Evolutionary conservation across 1,140 invertebrate species (phyloP).

Genomic region (Battus philenor): DNA sequence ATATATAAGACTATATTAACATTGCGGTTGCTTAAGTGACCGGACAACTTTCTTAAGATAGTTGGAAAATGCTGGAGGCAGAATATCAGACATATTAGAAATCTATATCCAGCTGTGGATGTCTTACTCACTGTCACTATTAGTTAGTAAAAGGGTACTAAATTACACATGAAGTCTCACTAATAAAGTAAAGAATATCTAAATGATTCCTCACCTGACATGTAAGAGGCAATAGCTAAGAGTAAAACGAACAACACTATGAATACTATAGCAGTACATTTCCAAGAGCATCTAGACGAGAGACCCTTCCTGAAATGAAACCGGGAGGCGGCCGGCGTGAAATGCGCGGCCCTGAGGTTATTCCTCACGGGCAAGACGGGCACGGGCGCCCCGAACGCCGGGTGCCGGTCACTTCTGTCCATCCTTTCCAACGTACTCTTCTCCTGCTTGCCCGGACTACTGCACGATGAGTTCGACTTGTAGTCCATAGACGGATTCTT

Average conservation of each 20-base stretch:
- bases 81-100: no score
- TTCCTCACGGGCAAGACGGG: constrained; percentile 86
- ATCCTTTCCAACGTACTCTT: constrained; percentile 70
- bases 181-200: neutral
- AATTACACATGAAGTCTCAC: neutral
- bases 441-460: constrained; percentile 82
- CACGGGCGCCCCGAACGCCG: constrained; percentile 80
- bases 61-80: no score
- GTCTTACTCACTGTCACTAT: no score
- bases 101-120: no score
- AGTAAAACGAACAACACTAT: constrained; percentile 88
- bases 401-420: constrained; percentile 65
- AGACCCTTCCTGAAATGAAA: constrained; percentile 93
- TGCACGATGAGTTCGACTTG: constrained; percentile 89
- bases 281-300: constrained; percentile 91
- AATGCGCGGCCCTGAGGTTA: constrained; percentile 81
- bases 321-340: constrained; percentile 79
- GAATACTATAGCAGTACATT: constrained; percentile 90
- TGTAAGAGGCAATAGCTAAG: constrained; percentile 88
- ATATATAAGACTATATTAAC: no score
- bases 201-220: constrained; percentile 81
- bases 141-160: no score
- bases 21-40: neutral
- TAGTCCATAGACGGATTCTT: constrained; percentile 92
- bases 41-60: no score